Conservation (phyloP, 1,140 invertebrate species). For the Drosophila arawakana region DNA sequence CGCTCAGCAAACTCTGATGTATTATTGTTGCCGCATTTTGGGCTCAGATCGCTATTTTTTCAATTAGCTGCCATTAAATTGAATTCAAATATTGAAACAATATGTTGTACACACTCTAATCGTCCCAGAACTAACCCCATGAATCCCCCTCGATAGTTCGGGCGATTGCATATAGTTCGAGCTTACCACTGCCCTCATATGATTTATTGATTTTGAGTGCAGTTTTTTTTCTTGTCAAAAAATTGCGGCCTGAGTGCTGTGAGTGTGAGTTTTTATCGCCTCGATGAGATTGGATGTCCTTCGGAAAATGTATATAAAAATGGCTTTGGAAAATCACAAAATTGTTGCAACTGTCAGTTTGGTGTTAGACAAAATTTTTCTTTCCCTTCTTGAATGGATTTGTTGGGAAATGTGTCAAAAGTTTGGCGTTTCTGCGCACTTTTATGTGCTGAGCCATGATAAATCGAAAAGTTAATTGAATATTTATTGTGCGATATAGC, state of each 20-base stretch:
- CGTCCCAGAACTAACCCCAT: not conserved
- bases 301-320: constrained; percentile 60
- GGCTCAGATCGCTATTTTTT: constrained; percentile 66
- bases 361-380: constrained; percentile 23
- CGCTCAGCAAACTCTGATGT: constrained; percentile 52
- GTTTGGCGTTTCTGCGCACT: constrained; percentile 3
- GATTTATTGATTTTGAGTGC: constrained; percentile 78
- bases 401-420: not conserved
- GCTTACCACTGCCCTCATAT: constrained; percentile 49
- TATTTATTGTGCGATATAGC: constrained; percentile 17
- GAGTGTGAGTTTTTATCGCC: constrained; percentile 21
- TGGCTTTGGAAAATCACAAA: constrained; percentile 56
- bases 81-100: constrained; percentile 83
- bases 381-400: not conserved
- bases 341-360: constrained; percentile 51
- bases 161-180: constrained; percentile 52
- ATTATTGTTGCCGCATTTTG: constrained; percentile 71
- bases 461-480: constrained; percentile 48
- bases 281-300: constrained; percentile 41
- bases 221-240: constrained; percentile 72
- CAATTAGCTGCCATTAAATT: constrained; percentile 82
- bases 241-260: constrained; percentile 37
- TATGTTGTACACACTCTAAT: constrained; percentile 46
- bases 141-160: not conserved
- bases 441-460: constrained; percentile 30